Conservation (phyloP, 2,113 vertebrate species). For the Tinamus guttatus region DNA sequence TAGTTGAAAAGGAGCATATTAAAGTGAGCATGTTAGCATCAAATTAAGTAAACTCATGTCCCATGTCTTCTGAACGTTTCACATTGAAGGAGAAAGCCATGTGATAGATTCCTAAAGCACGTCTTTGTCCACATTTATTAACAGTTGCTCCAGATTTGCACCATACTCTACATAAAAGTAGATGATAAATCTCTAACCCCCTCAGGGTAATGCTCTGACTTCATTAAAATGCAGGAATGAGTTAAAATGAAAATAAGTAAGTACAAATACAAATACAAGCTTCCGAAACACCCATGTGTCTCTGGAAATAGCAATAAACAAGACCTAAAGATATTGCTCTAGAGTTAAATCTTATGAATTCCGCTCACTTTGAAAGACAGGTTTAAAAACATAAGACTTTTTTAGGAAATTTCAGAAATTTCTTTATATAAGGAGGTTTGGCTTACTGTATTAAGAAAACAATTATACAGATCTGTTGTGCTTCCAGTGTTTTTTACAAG, state of each 20-base stretch:
- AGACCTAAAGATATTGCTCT: neutral
- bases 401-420: neutral
- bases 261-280: fast-evolving
- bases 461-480: neutral
- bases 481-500: neutral
- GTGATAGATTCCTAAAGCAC: neutral
- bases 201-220: neutral
- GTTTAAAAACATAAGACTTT: neutral
- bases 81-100: neutral
- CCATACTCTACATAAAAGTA: neutral
- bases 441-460: neutral
- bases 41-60: neutral
- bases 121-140: neutral
- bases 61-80: neutral
- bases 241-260: neutral
- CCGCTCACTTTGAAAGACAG: neutral
- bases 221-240: neutral
- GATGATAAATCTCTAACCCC: neutral
- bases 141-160: neutral
- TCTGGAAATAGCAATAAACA: neutral
- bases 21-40: neutral
- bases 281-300: neutral
- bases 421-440: neutral
- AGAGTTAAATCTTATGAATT: neutral
- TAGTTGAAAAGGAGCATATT: neutral